These are phyloP conservation scores for Meiosimyza decipiens DNA, from an alignment of 2,888 invertebrate genomes.

Conservation along the genomic window DNA sequence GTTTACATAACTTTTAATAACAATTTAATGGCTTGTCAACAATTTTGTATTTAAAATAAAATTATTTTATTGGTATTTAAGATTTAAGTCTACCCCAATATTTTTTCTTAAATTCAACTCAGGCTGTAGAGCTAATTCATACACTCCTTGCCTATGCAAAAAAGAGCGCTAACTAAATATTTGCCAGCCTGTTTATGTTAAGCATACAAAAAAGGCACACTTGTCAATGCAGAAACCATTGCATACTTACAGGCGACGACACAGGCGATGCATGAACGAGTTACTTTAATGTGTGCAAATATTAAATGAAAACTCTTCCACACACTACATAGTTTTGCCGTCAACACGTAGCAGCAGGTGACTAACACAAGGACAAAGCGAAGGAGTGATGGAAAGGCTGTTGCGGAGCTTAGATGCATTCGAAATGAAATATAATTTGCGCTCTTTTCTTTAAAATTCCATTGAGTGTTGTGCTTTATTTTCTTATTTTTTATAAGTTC, in stretches of 20 bases:
- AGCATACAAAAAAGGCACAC: conserved; percentile 26
- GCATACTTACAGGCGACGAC: conserved; percentile 36
- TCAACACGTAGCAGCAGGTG: conserved; percentile 2
- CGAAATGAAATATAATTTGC: background rate
- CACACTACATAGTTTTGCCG: background rate
- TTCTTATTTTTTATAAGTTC: no score
- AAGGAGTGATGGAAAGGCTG: no score
- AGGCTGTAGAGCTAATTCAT: no score
- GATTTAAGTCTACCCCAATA: no score
- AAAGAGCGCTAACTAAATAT: conserved; percentile 18
- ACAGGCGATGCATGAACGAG: conserved; percentile 28
- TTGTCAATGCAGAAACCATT: conserved; percentile 18
- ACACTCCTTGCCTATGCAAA: no score
- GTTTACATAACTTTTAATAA: no score
- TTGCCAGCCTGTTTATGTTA: conserved; percentile 16
- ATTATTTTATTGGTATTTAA: no score
- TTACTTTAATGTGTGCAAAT: conserved; percentile 14
- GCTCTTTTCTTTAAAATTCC: conserved; percentile 22
- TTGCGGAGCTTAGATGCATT: no score
- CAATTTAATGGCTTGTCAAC: no score
- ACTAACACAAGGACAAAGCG: background rate
- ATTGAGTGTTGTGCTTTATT: conserved; percentile 17
- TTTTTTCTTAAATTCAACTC: no score
- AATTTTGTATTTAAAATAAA: no score
- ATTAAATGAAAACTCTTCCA: conserved; percentile 22